Percentiles rank a stretch among this genome's conserved stretches.
These are phyloP conservation scores for Forficula auricularia DNA, from an alignment of 1,140 invertebrate species.

Conservation along the genomic window DNA sequence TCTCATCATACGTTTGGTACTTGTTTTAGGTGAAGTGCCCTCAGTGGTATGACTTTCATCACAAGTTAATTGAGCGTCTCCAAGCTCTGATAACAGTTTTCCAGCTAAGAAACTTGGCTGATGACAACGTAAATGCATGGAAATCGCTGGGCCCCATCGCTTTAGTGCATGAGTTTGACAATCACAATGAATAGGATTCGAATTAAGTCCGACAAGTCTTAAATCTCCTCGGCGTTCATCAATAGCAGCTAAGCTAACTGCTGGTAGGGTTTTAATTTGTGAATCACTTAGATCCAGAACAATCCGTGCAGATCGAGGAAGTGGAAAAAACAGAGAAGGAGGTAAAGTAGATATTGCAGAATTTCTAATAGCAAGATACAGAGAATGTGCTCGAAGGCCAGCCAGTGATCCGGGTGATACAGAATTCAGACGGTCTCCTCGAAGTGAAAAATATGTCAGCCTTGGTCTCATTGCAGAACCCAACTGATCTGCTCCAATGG, in stretches of 20 bases:
- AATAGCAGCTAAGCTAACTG: slow-evolving; percentile 56
- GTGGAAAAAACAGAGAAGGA: slow-evolving; percentile 62
- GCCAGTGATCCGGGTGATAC: slow-evolving; percentile 66
- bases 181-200: slow-evolving; percentile 69
- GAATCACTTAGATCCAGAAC: slow-evolving; percentile 59
- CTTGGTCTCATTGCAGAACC: slow-evolving; percentile 58
- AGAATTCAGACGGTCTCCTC: slow-evolving; percentile 54
- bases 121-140: slow-evolving; percentile 41
- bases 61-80: slow-evolving; percentile 61
- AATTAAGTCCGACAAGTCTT: slow-evolving; percentile 46
- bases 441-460: slow-evolving; percentile 50
- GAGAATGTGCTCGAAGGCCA: slow-evolving; percentile 48
- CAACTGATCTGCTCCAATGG: slow-evolving; percentile 64
- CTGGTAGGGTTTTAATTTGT: slow-evolving; percentile 50
- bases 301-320: slow-evolving; percentile 71
- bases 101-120: slow-evolving; percentile 48
- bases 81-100: slow-evolving; percentile 49
- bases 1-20: too few relatives aligned
- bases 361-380: slow-evolving; percentile 56
- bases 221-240: slow-evolving; percentile 62
- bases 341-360: slow-evolving; percentile 60
- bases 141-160: slow-evolving; percentile 41
- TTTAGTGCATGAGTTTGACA: slow-evolving; percentile 61
- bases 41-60: slow-evolving; percentile 27
- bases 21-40: too few relatives aligned